phyloP scores from a whole-genome alignment of 1,140 invertebrate species.

The Pristionchus pacificus region DNA sequence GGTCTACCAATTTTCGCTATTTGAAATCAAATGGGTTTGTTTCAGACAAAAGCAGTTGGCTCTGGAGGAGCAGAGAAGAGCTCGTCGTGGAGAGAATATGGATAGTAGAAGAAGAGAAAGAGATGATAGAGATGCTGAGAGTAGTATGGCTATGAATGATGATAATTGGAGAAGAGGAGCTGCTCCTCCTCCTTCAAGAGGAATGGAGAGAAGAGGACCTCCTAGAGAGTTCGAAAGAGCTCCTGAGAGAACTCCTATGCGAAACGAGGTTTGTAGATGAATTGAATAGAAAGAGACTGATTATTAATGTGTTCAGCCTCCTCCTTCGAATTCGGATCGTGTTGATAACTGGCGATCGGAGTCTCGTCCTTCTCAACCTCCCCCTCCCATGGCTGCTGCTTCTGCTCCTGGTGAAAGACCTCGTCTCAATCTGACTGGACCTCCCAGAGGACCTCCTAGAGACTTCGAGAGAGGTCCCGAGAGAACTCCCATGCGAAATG shows the following conservation, averaged over 20 bases:
- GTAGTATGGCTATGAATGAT: neutral
- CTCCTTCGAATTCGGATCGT: neutral
- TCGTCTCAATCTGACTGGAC: neutral
- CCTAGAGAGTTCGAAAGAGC: neutral
- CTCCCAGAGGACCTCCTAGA: neutral
- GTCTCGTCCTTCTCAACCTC: neutral
- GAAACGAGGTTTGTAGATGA: too few species aligned
- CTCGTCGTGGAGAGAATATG: neutral
- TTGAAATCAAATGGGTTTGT: neutral
- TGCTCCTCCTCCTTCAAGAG: neutral
- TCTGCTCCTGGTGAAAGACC: neutral
- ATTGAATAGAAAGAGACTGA: too few species aligned
- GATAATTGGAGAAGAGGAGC: neutral
- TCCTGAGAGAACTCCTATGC: too few species aligned
- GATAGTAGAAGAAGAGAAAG: neutral
- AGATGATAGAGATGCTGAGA: neutral
- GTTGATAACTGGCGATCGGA: neutral
- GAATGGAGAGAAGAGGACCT: neutral
- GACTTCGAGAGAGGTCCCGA: neutral
- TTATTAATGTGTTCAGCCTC: too few species aligned
- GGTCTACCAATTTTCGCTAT: too few species aligned
- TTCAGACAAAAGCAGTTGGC: constrained; percentile 2
- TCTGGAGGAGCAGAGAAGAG: neutral
- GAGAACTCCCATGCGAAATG: too few species aligned
- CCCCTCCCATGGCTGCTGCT: neutral